phyloP scores from a whole-genome alignment of 1,140 invertebrate genomes.

The Dendroctonus ponderosae region DNA sequence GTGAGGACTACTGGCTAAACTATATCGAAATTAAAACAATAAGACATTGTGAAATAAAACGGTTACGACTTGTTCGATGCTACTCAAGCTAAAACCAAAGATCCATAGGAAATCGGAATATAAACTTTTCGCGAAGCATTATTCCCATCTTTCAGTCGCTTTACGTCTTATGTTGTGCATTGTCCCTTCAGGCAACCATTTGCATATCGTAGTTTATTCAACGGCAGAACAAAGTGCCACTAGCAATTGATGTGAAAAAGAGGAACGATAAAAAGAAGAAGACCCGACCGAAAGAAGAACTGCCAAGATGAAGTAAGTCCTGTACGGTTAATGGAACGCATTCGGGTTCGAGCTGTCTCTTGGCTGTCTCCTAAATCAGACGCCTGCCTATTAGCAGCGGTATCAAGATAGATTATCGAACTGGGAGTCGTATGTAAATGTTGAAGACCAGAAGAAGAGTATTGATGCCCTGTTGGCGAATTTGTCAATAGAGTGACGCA shows the following conservation, averaged over 20 bases:
- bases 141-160: slow-evolving; percentile 25
- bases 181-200: slow-evolving; percentile 32
- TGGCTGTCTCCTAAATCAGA: slow-evolving; percentile 33
- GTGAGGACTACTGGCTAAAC: too few relatives aligned
- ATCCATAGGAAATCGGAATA: slow-evolving; percentile 20
- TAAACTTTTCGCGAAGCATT: slow-evolving; percentile 18
- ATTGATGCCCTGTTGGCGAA: slow-evolving; percentile 33
- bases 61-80: too few relatives aligned
- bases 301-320: slow-evolving; percentile 34
- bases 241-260: slow-evolving; percentile 30
- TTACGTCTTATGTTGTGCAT: slow-evolving; percentile 28
- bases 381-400: slow-evolving; percentile 34
- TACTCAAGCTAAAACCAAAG: too few relatives aligned
- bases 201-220: slow-evolving; percentile 35
- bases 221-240: slow-evolving; percentile 34
- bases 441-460: slow-evolving; percentile 20
- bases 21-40: too few relatives aligned
- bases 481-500: slow-evolving; percentile 34
- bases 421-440: slow-evolving; percentile 32
- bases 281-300: slow-evolving; percentile 16
- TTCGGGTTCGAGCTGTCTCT: slow-evolving; percentile 27
- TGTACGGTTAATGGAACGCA: slow-evolving; percentile 26
- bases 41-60: too few relatives aligned
- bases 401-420: slow-evolving; percentile 36
- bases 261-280: slow-evolving; percentile 20